Evolutionary conservation across 1,140 invertebrate genomes (phyloP), one percentile per base, ranked within the genome.

Genomic region (Bathynomus jamesi): DNA sequence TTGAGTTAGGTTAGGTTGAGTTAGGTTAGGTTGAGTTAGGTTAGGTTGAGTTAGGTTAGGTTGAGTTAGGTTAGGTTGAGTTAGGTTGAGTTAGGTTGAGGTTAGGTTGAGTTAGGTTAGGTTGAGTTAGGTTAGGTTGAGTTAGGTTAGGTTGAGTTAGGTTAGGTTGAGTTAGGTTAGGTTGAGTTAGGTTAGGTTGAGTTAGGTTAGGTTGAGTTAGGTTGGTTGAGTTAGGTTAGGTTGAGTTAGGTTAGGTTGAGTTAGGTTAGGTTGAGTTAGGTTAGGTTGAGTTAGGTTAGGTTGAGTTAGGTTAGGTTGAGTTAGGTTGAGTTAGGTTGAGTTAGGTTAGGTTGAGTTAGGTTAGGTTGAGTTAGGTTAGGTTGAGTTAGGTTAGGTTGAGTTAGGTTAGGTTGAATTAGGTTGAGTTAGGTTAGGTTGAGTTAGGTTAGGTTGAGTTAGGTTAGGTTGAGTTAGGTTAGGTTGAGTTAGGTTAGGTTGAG

Each of bases 81-180:
- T 28, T 28, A 66, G 27, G 65, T 66, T 28, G n/a, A 28, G 69
- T 10, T 70, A 28, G 60, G 60, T 65, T n/a, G 60, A 69, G 61
- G 67, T 67, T 60, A 68, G 40, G 67, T 66, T 71, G 69, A 60
- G 60, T 67, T 60, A 69, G 61, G 60, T 69, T 60, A 68, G 40
- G 67, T 66, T 71, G 28, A 60, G 60, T 67, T 60, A 69, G 61
- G 67, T 67, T 60, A 68, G 67, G 60, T 66, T 71, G 69, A 30
- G 60, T 67, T 60, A 69, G 61, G 67, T 70, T 46, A 66, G 46
- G 46, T 66, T 71, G 25, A 60, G 28, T 10, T 4, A 70, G 67
- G 69, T 70, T 25, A 68, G 67, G 60, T 66, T 71, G 67, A 67
- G 60, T 65, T 60, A 71, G 25, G 67, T 69, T 60, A 28, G 21